Conservation (phyloP, 2,113 vertebrate species). For the Ancistrus triradiatus region DNA sequence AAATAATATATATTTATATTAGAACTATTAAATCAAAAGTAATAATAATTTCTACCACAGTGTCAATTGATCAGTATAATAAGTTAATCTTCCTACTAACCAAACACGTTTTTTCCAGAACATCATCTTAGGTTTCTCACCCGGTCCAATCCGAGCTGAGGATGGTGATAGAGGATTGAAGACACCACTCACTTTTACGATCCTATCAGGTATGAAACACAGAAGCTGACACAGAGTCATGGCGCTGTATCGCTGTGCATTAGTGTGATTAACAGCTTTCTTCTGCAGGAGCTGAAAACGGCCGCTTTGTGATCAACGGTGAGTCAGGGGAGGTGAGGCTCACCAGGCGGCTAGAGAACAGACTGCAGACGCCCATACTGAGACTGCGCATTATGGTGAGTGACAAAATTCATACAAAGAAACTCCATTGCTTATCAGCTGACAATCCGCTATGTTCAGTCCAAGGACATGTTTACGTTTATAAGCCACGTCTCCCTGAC, state of each 20-base stretch:
- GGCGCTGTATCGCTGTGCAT: too few relatives aligned
- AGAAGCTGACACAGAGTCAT: neutral
- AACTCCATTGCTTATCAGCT: too few relatives aligned
- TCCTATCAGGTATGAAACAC: slow-evolving; percentile 68
- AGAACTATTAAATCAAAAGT: too few relatives aligned
- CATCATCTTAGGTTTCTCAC: slow-evolving; percentile 64
- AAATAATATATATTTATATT: too few relatives aligned
- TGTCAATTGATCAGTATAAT: neutral
- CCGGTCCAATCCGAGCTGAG: slow-evolving; percentile 72
- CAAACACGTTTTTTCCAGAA: slow-evolving; percentile 55
- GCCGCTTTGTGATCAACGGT: slow-evolving; percentile 62
- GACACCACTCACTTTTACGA: slow-evolving; percentile 64
- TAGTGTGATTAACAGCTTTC: neutral
- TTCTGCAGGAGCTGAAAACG: slow-evolving; percentile 55
- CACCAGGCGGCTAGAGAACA: slow-evolving; percentile 50
- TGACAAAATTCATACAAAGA: neutral
- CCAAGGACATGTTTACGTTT: too few relatives aligned
- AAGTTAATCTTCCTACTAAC: too few relatives aligned
- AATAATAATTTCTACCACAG: too few relatives aligned
- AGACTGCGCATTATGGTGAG: slow-evolving; percentile 69
- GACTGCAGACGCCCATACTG: slow-evolving; percentile 51
- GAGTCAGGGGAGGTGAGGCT: slow-evolving; percentile 57
- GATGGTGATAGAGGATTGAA: slow-evolving; percentile 73
- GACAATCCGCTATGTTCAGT: too few relatives aligned
- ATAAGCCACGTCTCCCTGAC: too few relatives aligned